Evolutionary conservation across 2,797 vertebrate genomes (phyloP).

Genomic region (Schizothorax lantsangensis): DNA sequence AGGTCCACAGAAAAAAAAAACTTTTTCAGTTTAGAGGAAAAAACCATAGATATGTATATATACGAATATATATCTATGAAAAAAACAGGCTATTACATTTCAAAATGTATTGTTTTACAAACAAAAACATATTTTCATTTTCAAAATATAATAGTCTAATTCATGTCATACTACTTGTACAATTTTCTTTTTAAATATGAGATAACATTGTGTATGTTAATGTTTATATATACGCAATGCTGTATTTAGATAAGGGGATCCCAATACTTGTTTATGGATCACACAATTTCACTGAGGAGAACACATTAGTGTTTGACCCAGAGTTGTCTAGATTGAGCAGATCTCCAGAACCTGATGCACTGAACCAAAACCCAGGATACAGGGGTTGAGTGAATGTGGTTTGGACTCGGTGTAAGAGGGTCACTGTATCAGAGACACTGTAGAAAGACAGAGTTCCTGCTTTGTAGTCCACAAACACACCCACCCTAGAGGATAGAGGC

Average conservation of each 20-base stretch:
- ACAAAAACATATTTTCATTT: background rate
- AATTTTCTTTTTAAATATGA: background rate
- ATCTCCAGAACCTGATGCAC: conserved; percentile 5
- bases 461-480: conserved; percentile 3
- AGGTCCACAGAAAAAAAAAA: background rate
- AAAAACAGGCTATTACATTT: background rate
- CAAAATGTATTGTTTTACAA: background rate
- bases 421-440: conserved; percentile 4
- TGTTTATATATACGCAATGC: background rate
- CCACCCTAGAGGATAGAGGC: background rate
- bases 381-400: conserved; percentile 8
- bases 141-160: background rate
- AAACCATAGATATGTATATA: no score
- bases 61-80: background rate
- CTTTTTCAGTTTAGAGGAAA: background rate
- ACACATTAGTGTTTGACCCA: background rate
- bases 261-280: background rate
- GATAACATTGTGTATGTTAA: background rate
- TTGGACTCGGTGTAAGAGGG: background rate
- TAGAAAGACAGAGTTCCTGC: conserved; percentile 7
- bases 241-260: background rate
- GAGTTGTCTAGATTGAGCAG: background rate
- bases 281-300: background rate
- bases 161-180: background rate
- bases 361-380: conserved; percentile 20